Evolutionary conservation across 2,113 vertebrate genomes (phyloP).

Genomic region (Jaculus jaculus): DNA sequence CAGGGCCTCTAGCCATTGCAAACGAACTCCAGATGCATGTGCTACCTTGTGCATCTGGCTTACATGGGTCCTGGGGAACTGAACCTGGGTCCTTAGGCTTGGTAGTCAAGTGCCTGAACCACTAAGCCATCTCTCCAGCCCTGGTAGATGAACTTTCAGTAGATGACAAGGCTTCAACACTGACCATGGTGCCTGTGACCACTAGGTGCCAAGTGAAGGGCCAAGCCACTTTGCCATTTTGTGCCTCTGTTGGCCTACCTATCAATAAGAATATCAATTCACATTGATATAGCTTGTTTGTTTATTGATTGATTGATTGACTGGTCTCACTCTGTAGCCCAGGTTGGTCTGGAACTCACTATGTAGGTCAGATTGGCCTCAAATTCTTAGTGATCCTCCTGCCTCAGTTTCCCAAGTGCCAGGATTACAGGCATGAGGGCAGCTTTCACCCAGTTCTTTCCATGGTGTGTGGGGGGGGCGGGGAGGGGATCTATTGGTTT

Average conservation of each 20-base stretch:
- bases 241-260: not conserved
- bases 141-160: not conserved
- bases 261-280: not conserved
- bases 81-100: too few relatives aligned
- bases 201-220: not conserved
- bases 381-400: not conserved
- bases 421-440: not conserved
- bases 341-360: not conserved
- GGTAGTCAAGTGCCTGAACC: too few relatives aligned
- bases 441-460: not conserved
- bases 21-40: too few relatives aligned
- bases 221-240: not conserved
- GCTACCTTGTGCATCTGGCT: too few relatives aligned
- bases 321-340: not conserved
- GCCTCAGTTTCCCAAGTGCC: not conserved
- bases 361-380: too few relatives aligned
- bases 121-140: too few relatives aligned
- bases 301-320: not conserved
- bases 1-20: too few relatives aligned
- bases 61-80: too few relatives aligned
- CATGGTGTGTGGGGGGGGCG: not conserved
- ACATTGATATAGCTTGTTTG: not conserved
- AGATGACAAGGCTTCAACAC: not conserved
- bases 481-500: not conserved
- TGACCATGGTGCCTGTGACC: not conserved